Evolutionary conservation across 1,140 invertebrate species (phyloP), one percentile per base, ranked within the genome.

Genomic region (Orussus abietinus): DNA sequence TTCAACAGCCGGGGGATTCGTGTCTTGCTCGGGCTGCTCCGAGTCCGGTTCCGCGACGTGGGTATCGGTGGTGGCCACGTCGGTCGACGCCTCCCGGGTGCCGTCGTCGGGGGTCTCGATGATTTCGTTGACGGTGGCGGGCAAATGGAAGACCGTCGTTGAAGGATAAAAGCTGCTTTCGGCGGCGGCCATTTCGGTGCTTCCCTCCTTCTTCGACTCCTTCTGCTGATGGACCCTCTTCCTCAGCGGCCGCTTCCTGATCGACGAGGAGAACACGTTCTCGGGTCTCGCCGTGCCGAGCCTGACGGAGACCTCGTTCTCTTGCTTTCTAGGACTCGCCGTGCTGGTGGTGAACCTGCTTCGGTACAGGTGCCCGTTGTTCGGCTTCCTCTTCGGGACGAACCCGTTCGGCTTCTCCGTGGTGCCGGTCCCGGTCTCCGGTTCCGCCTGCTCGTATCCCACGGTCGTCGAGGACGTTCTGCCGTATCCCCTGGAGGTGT

Each of bases 361-460:
- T 5, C 64, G 57, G 31, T 68, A 70, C 0, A 67, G 42, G 37
- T 58, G 60, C 2, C 49, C 31, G 15, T 53, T 66, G 22, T 58
- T 21, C 0, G 52, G 41, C 14, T 59, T 51, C n/a, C 66, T 49
- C 25, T 72, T 73, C 0, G 69, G 62, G 10, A 56, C 42, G 35
- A 66, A 72, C 33, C 63, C 59, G 11, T 57, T 48, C 9, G 26
- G 28, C 45, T 46, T 63, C 17, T 72, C 66, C 0, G 68, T 69
- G 1, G 59, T 57, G 5, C 50, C 30, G 3, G 13, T 39, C 1
- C 3, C 13, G n/a, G 11, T 36, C 19, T 4, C 42, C 38, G 21
- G 26, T 36, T 6, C 10, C n/a, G 7, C 5, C 12, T n/a, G 1
- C 5, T 20, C 0, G 10, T 49, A n/a, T n/a, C n/a, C n/a, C n/a